Evolutionary conservation across 1,140 invertebrate species (phyloP), one percentile per base, ranked within the genome.

Genomic region (Drosophila orena): DNA sequence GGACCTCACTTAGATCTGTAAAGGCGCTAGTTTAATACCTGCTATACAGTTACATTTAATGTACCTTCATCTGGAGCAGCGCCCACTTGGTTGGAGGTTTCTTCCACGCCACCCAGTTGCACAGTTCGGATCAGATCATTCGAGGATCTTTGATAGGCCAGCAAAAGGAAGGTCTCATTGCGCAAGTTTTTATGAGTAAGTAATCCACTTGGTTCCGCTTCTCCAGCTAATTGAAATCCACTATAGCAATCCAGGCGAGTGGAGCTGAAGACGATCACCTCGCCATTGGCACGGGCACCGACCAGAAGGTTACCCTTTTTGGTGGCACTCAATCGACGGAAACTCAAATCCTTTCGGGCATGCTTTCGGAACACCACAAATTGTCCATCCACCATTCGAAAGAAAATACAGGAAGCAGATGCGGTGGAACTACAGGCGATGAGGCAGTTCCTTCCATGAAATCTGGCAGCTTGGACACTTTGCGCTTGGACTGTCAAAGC

Each of bases 201-300:
- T 15, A 92, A 7, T 0, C 54, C 60, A n/a, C 53, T 71, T 7
- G 89, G 72, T 8, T 74, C 40, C 20, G 44, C n/a, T 14, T 77
- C 54, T 0, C 43, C 71, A 0, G 35, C 42, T 11, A 47, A 22
- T 12, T 38, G 43, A 8, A 81, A 92, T 17, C 84, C 89, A 11
- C 69, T 89, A 44, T 84, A 91, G 49, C 91, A 92, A 50, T 92
- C 84, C 55, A 92, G 47, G 11, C 81, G 83, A 7, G 78, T 44
- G 20, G 54, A 90, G 4, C 81, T 78, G 46, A 91, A 91, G 6
- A 91, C 52, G 30, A 86, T 38, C 10, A 91, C 77, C 37, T 91
- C 79, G 4, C 83, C 81, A 27, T 75, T 91, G 52, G 46, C 34
- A 1, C 66, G 72, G 1, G 76, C 74, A 6, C 77, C 81, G 6